A percentile compares a stretch with the other conserved stretches of the same genome.
These are phyloP conservation scores for Alloscopus bannaensis DNA, from an alignment of 2,888 invertebrate species.

Conservation along the genomic window DNA sequence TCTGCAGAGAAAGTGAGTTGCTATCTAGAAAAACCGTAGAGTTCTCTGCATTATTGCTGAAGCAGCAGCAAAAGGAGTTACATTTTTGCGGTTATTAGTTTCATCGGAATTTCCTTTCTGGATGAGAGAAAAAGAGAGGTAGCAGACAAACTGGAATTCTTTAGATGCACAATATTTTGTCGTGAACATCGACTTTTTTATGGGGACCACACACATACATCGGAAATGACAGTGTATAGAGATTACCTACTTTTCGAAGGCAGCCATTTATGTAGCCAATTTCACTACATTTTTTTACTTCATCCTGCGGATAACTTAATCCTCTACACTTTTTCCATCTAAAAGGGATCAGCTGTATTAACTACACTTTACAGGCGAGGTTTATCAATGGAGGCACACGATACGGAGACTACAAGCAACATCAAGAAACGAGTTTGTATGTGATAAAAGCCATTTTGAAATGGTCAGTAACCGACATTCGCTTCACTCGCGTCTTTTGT, in stretches of 20 bases:
- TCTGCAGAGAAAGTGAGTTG: background rate
- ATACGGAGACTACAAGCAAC: background rate
- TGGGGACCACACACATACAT: background rate
- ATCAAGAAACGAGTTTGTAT: constrained; percentile 1
- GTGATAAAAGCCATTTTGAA: constrained; percentile 15
- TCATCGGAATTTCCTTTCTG: background rate
- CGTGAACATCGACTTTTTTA: constrained; percentile 2
- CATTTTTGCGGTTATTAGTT: background rate
- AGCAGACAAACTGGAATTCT: background rate
- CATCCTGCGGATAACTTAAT: background rate
- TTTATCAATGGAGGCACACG: background rate
- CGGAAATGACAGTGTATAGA: background rate
- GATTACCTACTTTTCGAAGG: background rate
- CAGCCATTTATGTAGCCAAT: background rate
- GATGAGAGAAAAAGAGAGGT: background rate
- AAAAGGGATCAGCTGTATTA: constrained; percentile 5
- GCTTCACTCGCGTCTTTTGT: constrained; percentile 4
- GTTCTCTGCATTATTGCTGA: background rate
- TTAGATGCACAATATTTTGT: background rate
- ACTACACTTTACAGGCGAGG: background rate
- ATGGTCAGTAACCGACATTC: constrained; percentile 12
- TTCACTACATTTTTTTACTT: background rate
- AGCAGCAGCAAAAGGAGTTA: background rate
- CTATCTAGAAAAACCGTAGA: constrained; percentile 11
- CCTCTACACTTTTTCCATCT: background rate